A percentile compares a stretch with the other conserved stretches of the same genome.
These are phyloP conservation scores for Himalopsyche anomala DNA, from an alignment of 2,888 invertebrate genomes.

Conservation along the genomic window DNA sequence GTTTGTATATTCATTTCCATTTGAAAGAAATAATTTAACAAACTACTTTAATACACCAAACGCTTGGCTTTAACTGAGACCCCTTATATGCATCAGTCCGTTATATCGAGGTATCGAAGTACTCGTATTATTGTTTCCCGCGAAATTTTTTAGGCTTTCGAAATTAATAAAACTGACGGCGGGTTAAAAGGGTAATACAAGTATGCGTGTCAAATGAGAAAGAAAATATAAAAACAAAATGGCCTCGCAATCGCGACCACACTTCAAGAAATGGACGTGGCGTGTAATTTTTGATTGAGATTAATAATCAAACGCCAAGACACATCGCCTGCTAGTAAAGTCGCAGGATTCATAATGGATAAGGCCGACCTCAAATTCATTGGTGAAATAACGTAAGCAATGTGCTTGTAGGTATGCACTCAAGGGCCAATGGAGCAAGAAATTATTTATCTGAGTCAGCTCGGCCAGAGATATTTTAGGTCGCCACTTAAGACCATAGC, in stretches of 20 bases:
- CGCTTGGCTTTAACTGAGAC: too few species aligned
- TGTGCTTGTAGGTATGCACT: neutral
- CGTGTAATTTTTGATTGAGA: slow-evolving; percentile 30
- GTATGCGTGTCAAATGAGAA: neutral
- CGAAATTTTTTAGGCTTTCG: too few species aligned
- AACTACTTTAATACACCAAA: too few species aligned
- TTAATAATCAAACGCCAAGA: slow-evolving; percentile 12
- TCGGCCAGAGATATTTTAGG: neutral
- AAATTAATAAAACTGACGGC: too few species aligned
- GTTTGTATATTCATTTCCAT: too few species aligned
- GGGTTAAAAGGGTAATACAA: neutral
- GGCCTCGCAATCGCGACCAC: neutral
- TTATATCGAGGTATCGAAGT: too few species aligned
- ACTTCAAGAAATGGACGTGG: neutral
- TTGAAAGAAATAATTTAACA: too few species aligned
- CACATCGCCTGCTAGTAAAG: neutral
- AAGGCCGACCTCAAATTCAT: neutral
- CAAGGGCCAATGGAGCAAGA: neutral
- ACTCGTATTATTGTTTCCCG: too few species aligned
- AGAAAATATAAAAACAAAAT: neutral
- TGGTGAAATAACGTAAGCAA: neutral
- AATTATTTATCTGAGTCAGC: slow-evolving; percentile 14
- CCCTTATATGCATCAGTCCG: too few species aligned
- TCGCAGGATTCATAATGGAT: neutral
- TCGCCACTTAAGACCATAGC: neutral